Evolutionary conservation across 53 echinoderm and acorn worm species (phyloP).

Genomic region (Luidia sarsii): DNA sequence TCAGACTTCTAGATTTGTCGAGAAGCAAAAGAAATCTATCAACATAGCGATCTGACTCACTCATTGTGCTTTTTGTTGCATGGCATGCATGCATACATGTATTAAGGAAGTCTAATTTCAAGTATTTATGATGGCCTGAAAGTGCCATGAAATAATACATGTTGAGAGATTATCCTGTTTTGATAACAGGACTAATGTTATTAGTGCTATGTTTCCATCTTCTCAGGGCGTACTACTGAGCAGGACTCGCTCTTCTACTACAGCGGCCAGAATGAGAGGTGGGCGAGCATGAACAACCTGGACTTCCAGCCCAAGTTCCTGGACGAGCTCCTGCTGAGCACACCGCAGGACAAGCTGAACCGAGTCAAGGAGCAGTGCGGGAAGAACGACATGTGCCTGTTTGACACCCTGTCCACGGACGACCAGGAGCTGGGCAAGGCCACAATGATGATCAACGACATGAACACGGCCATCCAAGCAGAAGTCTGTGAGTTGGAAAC

Average conservation of each 20-base stretch:
- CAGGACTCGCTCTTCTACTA: constrained; percentile 42
- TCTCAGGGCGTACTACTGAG: constrained; percentile 38
- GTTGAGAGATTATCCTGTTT: not conserved
- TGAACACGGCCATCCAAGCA: not conserved
- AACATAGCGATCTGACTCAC: no score
- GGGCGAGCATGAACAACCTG: constrained; percentile 51
- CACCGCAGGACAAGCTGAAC: not conserved
- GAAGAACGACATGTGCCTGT: constrained; percentile 54
- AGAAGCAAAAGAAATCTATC: no score
- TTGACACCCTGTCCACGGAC: constrained; percentile 47
- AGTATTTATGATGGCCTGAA: not conserved
- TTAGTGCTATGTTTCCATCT: not conserved
- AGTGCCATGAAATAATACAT: not conserved
- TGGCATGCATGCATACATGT: not conserved
- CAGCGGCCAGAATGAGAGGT: constrained; percentile 17
- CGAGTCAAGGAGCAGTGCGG: constrained; percentile 32
- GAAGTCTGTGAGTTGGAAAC: no score
- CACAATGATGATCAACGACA: not conserved
- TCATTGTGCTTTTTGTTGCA: constrained; percentile 3
- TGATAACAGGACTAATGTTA: not conserved
- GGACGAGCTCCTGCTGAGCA: constrained; percentile 49
- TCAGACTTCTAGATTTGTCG: no score
- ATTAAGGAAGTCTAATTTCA: no score
- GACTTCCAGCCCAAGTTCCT: constrained; percentile 59
- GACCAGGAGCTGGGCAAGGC: not conserved